Base-by-base conservation (phyloP, 1,140 invertebrate genomes). In the Araneus ventricosus region DNA sequence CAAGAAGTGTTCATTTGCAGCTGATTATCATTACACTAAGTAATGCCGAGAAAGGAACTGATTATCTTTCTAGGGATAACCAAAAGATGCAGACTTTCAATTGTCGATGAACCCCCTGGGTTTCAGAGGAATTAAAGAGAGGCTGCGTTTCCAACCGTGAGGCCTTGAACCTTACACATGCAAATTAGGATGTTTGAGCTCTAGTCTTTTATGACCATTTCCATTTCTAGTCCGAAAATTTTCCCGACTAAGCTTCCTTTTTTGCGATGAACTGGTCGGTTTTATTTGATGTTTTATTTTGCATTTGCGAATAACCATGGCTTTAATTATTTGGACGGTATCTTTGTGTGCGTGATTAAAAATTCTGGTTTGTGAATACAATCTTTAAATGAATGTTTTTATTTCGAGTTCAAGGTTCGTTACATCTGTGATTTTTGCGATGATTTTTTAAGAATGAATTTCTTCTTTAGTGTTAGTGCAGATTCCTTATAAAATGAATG, bases 151-250 rank as follows among this genome's bases (percentile, higher is more conserved):
- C 45, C 39, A 75, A 10, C 75, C 41, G 70, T 63, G 39, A 52
- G 37, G 27, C 24, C 67, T 45, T 70, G 87, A 75, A 75, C 87
- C 87, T 89, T 89, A 30, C 88, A 52, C 39, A 89, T 89, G 89
- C 89, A 90, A 90, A 90, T 90, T 84, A 79, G 75, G 79, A 27
- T 39, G n/a, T 90, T 90, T 90, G 45, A 75, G 39, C 39, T n/a
- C 70, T 17, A 90, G 17, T 63, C 75, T 90, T 90, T 90, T 84
- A 90, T 90, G 89, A 45, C 75, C 24, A 30, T 84, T 59, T 82
- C 75, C 45, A 90, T 90, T 90, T 41, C 87, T 52, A 41, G 34
- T 75, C n/a, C 57, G 24, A 37, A 75, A 88, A 45, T 88, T 67
- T 88, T 3, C 41, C 41, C 24, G 10, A 34, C 67, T 24, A 87